Base-by-base conservation (phyloP, 2,888 invertebrate genomes). In the Harpalus rufipes region DNA sequence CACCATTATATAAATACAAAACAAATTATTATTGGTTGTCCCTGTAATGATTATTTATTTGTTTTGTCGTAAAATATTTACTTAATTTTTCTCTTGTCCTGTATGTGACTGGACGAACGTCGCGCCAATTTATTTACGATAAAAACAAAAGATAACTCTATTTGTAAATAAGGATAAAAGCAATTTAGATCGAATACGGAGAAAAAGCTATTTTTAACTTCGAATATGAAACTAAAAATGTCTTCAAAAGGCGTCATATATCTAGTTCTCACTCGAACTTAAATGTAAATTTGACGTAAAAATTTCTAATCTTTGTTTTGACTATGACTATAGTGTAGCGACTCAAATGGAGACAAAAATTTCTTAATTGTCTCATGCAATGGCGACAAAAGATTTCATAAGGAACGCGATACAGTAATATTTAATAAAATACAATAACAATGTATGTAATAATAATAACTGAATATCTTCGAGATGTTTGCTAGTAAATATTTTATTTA, bases 251-350 rank as follows among this genome's bases (percentile, higher is more conserved):
- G 68, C 68, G 68, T 68, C 68, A 39, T 39, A 0, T 32, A 68
- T 68, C 68, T 68, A 68, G 68, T 68, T 68, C 7, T 10, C n/a
- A 68, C 68, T 39, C 39, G 39, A 39, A 39, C 25, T 68, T 32
- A 14, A 39, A n/a, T 68, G n/a, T 32, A 32, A 68, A 68, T 63
- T 59, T 14, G 25, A 51, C 44, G 44, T 51, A 59, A 32, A 68
- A 68, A 39, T 32, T 32, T 25, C n/a, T 68, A 68, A 68, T 68
- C 68, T 68, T n/a, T 68, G 68, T 68, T 74, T 41, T 74, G 72
- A 44, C 41, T 21, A 21, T 74, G 72, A 44, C 41, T 21, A 21
- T 74, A 74, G 41, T 44, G 39, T 74, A 74, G 41, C 12, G 39
- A 44, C 44, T 44, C 14, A 74, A 74, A 74, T 74, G 18, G 16